phyloP scores from a whole-genome alignment of 2,797 vertebrate species.

The Micrastur ruficollis region DNA sequence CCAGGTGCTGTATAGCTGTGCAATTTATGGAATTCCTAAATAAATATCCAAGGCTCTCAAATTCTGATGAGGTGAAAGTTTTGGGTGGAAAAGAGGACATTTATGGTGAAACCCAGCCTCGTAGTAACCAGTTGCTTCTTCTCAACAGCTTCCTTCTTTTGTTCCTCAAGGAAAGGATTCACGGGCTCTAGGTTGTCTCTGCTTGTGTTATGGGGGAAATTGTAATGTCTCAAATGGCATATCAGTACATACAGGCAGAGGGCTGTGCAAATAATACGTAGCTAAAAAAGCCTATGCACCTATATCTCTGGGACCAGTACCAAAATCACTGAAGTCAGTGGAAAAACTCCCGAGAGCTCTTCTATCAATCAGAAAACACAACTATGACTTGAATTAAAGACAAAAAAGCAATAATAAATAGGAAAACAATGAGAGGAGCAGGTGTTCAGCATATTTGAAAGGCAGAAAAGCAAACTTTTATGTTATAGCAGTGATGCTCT shows the following conservation, averaged over 20 bases:
- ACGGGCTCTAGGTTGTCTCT: neutral
- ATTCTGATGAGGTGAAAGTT: neutral
- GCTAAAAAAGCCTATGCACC: neutral
- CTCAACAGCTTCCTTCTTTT: neutral
- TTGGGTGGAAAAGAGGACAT: neutral
- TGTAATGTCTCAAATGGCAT: neutral
- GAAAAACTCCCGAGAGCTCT: constrained; percentile 7
- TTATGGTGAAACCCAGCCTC: neutral
- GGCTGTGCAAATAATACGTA: neutral
- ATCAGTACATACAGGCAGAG: neutral
- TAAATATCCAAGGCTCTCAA: neutral
- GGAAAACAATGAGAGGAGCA: constrained; percentile 40
- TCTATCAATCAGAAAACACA: constrained; percentile 3
- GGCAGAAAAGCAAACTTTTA: constrained; percentile 59
- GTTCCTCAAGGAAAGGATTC: neutral
- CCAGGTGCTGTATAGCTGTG: neutral
- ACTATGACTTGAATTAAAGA: constrained; percentile 8
- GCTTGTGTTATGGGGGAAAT: neutral
- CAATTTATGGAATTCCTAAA: neutral
- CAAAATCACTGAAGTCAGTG: neutral
- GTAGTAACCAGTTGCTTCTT: neutral
- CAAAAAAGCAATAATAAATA: constrained; percentile 13
- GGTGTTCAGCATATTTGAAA: constrained; percentile 56
- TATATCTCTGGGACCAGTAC: neutral
- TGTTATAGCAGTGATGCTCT: constrained; percentile 34